A percentile compares a stretch with the other conserved stretches of the same genome.
Conservation (phyloP, 2,113 vertebrate species). For the Forbesichthys agassizii region DNA sequence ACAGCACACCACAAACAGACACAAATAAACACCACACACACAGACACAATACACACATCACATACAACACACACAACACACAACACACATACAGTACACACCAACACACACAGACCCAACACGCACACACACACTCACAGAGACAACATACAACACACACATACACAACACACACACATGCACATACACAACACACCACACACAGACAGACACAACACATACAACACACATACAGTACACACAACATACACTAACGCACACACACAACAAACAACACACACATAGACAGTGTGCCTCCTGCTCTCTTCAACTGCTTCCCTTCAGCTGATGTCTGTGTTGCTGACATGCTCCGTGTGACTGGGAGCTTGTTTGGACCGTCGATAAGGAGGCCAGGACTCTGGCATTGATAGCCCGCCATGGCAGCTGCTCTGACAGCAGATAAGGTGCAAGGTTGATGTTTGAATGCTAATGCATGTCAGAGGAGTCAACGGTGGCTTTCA, state of each 20-base stretch:
- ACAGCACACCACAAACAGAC: neutral
- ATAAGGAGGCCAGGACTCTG: conserved; percentile 43
- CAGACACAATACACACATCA: too few species aligned
- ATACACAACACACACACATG: neutral
- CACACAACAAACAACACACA: neutral
- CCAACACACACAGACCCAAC: too few species aligned
- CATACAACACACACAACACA: too few species aligned
- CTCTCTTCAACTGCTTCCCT: neutral
- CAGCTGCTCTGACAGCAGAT: conserved; percentile 60
- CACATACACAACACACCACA: neutral
- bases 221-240: too few species aligned
- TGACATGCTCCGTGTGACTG: conserved; percentile 26
- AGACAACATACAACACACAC: too few species aligned
- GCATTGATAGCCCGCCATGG: conserved; percentile 61
- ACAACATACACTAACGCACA: neutral
- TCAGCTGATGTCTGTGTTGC: conserved; percentile 19
- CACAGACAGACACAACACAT: neutral
- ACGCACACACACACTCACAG: too few species aligned
- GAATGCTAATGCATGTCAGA: conserved; percentile 52
- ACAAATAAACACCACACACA: too few species aligned
- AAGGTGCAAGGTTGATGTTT: conserved; percentile 45
- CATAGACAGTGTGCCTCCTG: neutral
- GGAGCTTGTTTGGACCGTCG: conserved; percentile 49
- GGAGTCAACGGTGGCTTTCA: conserved; percentile 46
- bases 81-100: too few species aligned